Evolutionary conservation across 2,797 vertebrate species (phyloP), one percentile per base, ranked within the genome.

Genomic region (Alouatta caraya): DNA sequence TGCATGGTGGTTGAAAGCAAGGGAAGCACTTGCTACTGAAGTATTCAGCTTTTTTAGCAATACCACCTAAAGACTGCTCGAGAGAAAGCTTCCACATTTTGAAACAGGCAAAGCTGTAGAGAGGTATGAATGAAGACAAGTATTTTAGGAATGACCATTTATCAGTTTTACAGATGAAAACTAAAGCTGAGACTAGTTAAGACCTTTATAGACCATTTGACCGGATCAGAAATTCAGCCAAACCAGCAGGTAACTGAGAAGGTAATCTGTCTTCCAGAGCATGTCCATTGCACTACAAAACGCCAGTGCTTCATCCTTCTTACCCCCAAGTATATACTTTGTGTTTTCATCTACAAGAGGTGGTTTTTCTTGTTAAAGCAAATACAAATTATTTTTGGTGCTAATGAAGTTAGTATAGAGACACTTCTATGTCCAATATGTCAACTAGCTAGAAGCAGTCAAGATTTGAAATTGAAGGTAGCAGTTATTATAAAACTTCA

Each of bases 121-220:
- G 79, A 95, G 46, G 48, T 92, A n/a, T 93, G 88, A 96, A 59
- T 90, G 33, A 70, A 88, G 55, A 72, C 17, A 42, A 30, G 21
- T 88, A 33, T 48, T 90, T 81, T 79, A 50, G 57, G 33, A 79
- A 79, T 73, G 70, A 81, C 19, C 3, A 5, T 59, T 88, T 72
- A 44, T 84, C 52, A 37, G 73, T 78, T 76, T 94, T 87, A 78
- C 12, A 84, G 70, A 46, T 72, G 50, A 92, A 95, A 81, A 83
- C 30, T 50, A 61, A 82, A 92, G 9, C 50, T 76, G 80, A 87
- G 46, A 37, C 73, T 55, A 90, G 24, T 37, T 79, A 44, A 44
- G n/a, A 78, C 24, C 80, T 85, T 80, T 50, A 12, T 73, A 88
- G 48, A 30, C 80, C 0, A 28, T 5, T 82, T 59, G 44, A 46